Conservation (phyloP, 2,888 invertebrate genomes). For the Dryadula phaetusa region DNA sequence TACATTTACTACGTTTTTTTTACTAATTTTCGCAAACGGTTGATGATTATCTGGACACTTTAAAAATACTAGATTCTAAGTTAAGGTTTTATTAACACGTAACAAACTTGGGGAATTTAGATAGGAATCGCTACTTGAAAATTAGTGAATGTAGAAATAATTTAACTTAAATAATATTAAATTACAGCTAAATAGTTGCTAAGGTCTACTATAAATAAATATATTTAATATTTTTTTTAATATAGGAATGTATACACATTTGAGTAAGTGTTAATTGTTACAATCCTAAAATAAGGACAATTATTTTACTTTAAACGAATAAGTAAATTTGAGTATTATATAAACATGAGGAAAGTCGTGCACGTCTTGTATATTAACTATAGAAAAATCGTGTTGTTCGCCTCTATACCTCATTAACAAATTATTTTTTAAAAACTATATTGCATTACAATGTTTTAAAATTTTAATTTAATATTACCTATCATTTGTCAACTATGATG, state of each 20-base stretch:
- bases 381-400: no score
- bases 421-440: no score
- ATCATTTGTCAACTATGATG: background rate
- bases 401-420: no score
- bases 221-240: background rate
- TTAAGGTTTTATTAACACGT: background rate
- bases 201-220: background rate
- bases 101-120: background rate
- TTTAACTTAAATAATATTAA: background rate
- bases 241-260: background rate
- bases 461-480: background rate
- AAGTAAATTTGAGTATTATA: background rate
- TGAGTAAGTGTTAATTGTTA: no score
- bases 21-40: constrained; percentile 8
- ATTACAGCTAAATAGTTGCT: background rate
- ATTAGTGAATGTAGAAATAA: constrained; percentile 2
- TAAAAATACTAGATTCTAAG: constrained; percentile 20
- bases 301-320: no score
- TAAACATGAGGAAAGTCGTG: background rate
- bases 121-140: constrained; percentile 4
- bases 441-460: background rate
- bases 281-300: no score
- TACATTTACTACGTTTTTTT: constrained; percentile 16
- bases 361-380: no score
- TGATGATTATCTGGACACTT: constrained; percentile 28